A percentile compares a stretch with the other conserved stretches of the same genome.
These are phyloP conservation scores for Ovibos moschatus DNA, from an alignment of 2,113 vertebrate species.

Conservation along the genomic window DNA sequence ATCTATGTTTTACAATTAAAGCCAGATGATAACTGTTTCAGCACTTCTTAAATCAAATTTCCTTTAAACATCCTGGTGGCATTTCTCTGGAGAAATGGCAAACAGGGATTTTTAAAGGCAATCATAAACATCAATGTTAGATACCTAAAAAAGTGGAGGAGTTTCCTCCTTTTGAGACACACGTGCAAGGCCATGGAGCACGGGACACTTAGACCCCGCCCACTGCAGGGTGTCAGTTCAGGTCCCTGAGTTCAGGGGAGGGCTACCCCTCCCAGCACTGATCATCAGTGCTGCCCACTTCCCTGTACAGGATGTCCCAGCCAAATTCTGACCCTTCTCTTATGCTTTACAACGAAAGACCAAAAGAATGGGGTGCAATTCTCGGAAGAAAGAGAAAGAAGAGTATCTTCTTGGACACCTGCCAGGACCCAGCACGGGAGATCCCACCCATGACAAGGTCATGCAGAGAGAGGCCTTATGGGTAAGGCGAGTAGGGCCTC, in stretches of 20 bases:
- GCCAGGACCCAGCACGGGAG: no score
- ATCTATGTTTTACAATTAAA: slow-evolving; percentile 27
- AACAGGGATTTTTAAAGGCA: not conserved
- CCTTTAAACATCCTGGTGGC: not conserved
- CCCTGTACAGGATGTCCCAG: not conserved
- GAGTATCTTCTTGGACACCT: not conserved
- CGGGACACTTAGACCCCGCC: not conserved
- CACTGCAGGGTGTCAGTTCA: not conserved
- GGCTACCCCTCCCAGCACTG: not conserved
- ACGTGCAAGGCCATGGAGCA: not conserved
- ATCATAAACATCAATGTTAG: not conserved
- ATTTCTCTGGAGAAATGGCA: not conserved
- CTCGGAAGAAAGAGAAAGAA: not conserved
- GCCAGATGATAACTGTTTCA: not conserved
- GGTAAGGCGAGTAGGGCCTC: no score
- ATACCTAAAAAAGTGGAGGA: not conserved
- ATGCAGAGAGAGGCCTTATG: no score
- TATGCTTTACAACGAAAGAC: not conserved
- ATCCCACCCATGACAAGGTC: no score
- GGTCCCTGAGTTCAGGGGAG: not conserved
- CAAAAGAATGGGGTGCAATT: not conserved
- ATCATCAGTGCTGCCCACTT: not conserved
- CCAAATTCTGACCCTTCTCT: not conserved
- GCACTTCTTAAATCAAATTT: not conserved
- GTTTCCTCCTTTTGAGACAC: not conserved